These are phyloP conservation scores for Urophycis tenuis DNA, from an alignment of 2,797 vertebrate genomes.

Conservation along the genomic window DNA sequence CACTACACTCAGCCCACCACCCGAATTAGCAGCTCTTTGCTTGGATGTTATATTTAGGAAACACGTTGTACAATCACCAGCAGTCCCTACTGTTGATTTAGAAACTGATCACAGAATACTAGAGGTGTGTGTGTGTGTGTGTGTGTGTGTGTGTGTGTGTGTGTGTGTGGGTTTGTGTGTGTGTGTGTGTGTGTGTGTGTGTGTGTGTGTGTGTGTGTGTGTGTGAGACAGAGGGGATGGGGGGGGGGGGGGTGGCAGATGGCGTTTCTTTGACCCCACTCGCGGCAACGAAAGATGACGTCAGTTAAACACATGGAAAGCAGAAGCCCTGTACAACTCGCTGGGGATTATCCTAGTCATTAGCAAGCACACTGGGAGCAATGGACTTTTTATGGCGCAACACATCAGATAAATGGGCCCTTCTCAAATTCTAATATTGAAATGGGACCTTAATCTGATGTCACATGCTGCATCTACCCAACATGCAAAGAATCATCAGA, in stretches of 20 bases:
- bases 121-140: constrained; percentile 8
- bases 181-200: constrained; percentile 8
- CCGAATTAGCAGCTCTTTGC: constrained; percentile 18
- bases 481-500: background rate
- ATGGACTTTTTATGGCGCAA: background rate
- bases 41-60: constrained; percentile 34
- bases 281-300: constrained; percentile 19
- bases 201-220: constrained; percentile 13
- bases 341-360: constrained; percentile 5
- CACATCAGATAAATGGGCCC: background rate
- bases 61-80: constrained; percentile 30
- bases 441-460: background rate
- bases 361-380: constrained; percentile 15
- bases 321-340: constrained; percentile 18
- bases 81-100: constrained; percentile 29
- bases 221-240: background rate
- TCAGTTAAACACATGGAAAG: constrained; percentile 20
- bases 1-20: background rate
- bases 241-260: constrained; percentile 45
- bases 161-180: constrained; percentile 14
- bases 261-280: constrained; percentile 34
- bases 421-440: background rate
- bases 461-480: background rate
- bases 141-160: background rate
- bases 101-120: constrained; percentile 38